Evolutionary conservation across 2,113 vertebrate genomes (phyloP).

Genomic region (Globicephala melas): DNA sequence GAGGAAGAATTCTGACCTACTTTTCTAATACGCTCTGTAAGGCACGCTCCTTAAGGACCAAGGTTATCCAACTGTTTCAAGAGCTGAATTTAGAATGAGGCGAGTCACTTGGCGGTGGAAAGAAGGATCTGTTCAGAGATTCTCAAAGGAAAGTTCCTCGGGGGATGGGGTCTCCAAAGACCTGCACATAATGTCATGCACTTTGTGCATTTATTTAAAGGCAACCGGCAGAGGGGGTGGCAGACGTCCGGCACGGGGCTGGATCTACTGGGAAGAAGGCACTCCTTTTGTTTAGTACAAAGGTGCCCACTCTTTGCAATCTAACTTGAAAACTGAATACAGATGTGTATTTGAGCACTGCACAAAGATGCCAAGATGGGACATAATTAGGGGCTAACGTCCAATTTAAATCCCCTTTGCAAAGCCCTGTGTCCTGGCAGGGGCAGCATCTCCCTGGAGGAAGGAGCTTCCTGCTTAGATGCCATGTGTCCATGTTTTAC

Average conservation of each 20-base stretch:
- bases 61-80: neutral
- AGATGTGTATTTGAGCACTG: neutral
- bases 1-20: neutral
- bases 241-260: rapidly evolving
- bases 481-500: rapidly evolving
- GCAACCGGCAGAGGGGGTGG: neutral
- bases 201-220: neutral
- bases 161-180: neutral
- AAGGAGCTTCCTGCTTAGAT: neutral
- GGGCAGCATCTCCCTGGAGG: neutral
- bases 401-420: neutral
- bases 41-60: rapidly evolving
- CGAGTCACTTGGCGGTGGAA: neutral
- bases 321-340: neutral
- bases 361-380: neutral
- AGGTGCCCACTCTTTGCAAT: neutral
- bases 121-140: neutral
- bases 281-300: neutral
- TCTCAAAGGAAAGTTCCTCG: neutral
- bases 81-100: neutral
- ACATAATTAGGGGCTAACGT: neutral
- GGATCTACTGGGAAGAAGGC: neutral
- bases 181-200: rapidly evolving
- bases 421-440: neutral
- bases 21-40: neutral